Percentiles rank a stretch among this genome's conserved stretches.
These are phyloP conservation scores for Pasiphila rectangulata DNA, from an alignment of 2,888 invertebrate genomes.

Conservation along the genomic window DNA sequence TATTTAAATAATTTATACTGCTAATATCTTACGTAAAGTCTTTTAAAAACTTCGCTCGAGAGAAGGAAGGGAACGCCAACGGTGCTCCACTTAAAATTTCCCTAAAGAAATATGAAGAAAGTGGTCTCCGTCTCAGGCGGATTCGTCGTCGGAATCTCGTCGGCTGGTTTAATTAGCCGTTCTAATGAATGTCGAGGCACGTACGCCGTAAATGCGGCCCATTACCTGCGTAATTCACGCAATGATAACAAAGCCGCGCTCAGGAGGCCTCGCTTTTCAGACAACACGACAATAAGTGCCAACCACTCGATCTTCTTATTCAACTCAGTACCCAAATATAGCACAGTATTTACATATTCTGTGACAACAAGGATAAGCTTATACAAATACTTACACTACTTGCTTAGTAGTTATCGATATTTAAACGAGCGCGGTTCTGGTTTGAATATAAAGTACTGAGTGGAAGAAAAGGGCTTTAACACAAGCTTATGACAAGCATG, in stretches of 20 bases:
- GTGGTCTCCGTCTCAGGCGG: conserved; percentile 47
- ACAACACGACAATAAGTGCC: conserved; percentile 28
- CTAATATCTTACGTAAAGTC: conserved; percentile 42
- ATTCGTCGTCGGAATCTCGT: conserved; percentile 61
- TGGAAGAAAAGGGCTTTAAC: conserved; percentile 15
- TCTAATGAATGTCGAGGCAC: conserved; percentile 76
- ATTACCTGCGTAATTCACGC: conserved; percentile 75
- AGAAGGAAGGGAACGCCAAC: conserved; percentile 43
- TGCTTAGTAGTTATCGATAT: conserved; percentile 10
- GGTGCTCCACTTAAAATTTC: conserved; percentile 50
- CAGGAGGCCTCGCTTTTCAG: conserved; percentile 25
- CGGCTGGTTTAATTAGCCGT: conserved; percentile 71
- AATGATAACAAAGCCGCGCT: conserved; percentile 63
- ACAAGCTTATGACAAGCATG: conserved; percentile 14
- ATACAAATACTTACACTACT: conserved; percentile 4
- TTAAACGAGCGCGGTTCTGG: conserved; percentile 6
- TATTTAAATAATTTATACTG: conserved; percentile 35
- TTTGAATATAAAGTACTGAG: conserved; percentile 15
- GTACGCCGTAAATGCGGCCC: conserved; percentile 72
- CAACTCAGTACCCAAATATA: conserved; percentile 14
- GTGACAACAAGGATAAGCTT: conserved; percentile 7
- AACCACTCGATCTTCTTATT: conserved; percentile 26
- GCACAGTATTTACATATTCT: background rate
- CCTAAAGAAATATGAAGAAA: conserved; percentile 55
- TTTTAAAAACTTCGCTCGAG: conserved; percentile 41